Percentiles rank a stretch among this genome's conserved stretches.
These are phyloP conservation scores for Drosophila repleta DNA, from an alignment of 1,140 invertebrate genomes.

Conservation along the genomic window DNA sequence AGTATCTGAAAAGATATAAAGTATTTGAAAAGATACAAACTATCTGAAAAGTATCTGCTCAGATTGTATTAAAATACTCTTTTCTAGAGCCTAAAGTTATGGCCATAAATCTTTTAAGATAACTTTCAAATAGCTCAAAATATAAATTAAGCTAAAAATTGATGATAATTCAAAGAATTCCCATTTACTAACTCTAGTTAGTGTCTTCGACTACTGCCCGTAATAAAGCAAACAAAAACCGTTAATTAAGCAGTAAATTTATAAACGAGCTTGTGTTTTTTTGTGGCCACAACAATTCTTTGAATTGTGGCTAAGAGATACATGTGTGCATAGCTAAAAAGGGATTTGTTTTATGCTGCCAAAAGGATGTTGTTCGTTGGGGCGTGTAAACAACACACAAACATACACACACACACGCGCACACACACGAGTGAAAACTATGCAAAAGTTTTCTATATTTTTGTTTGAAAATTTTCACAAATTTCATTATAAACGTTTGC, in stretches of 20 bases:
- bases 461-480: constrained; percentile 37
- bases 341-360: constrained; percentile 27
- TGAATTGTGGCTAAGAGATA: constrained; percentile 13
- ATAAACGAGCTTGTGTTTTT: constrained; percentile 13
- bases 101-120: no score
- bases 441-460: constrained; percentile 13
- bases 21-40: no score
- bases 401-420: not conserved
- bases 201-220: not conserved
- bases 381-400: constrained; percentile 1
- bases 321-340: constrained; percentile 36
- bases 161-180: no score
- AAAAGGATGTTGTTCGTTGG: constrained; percentile 18
- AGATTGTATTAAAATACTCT: no score
- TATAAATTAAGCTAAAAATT: no score
- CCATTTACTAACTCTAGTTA: not conserved
- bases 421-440: constrained; percentile 18
- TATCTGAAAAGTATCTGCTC: no score
- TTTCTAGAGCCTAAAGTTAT: no score
- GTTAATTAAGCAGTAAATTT: constrained; percentile 22
- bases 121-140: no score
- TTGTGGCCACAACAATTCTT: not conserved
- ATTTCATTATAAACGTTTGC: constrained; percentile 45
- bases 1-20: no score
- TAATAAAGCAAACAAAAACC: constrained; percentile 9